Percentiles rank a stretch among this genome's conserved stretches.
Evolutionary conservation across 1,140 invertebrate genomes (phyloP).

Genomic region (Thrips palmi): DNA sequence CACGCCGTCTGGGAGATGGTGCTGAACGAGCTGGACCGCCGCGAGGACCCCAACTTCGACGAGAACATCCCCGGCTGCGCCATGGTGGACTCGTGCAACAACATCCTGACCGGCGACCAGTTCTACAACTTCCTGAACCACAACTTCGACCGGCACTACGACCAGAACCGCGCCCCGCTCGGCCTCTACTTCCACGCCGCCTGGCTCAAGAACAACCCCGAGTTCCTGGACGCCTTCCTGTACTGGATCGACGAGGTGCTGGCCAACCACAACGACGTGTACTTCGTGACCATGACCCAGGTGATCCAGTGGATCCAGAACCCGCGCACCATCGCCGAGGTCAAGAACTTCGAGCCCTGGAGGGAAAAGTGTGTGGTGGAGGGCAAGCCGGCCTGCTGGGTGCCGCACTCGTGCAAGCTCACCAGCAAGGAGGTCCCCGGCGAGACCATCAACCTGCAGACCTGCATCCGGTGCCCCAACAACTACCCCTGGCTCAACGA

Average conservation of each 20-base stretch:
- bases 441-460: conserved; percentile 82
- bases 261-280: conserved; percentile 75
- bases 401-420: conserved; percentile 75
- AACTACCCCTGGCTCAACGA: conserved; percentile 91
- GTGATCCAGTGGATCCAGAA: conserved; percentile 95
- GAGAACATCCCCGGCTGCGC: conserved; percentile 85
- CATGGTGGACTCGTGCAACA: conserved; percentile 93
- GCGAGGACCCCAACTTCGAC: conserved; percentile 79
- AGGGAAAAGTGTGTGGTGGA: conserved; percentile 78
- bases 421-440: conserved; percentile 83
- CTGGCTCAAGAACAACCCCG: conserved; percentile 88
- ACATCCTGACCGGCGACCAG: conserved; percentile 80
- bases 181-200: conserved; percentile 92
- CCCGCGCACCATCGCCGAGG: conserved; percentile 61
- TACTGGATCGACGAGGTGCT: conserved; percentile 90
- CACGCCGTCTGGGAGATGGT: conserved; percentile 96
- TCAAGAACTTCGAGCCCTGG: conserved; percentile 86
- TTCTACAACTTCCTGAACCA: conserved; percentile 92
- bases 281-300: conserved; percentile 94
- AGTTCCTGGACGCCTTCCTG: conserved; percentile 81
- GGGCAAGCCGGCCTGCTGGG: conserved; percentile 61
- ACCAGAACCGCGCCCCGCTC: conserved; percentile 80
- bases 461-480: conserved; percentile 79
- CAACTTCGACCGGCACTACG: conserved; percentile 90
- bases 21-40: conserved; percentile 86